These are phyloP conservation scores for Orientallactaga bullata DNA, from an alignment of 2,113 vertebrate genomes.

Conservation along the genomic window DNA sequence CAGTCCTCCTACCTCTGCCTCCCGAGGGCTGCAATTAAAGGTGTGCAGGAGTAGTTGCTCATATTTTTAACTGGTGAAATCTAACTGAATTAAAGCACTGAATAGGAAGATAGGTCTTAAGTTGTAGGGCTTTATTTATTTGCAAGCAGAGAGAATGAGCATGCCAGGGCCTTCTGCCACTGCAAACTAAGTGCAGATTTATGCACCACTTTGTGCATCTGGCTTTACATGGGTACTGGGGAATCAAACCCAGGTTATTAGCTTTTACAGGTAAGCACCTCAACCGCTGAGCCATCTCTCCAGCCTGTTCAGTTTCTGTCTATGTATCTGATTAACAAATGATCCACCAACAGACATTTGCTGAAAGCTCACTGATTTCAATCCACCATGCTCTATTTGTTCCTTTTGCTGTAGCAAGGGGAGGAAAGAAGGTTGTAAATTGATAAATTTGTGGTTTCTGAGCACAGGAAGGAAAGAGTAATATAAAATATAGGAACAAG, in stretches of 20 bases:
- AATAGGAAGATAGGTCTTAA: slow-evolving; percentile 32
- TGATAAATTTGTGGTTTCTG: not conserved
- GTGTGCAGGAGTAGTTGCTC: no score
- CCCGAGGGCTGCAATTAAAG: not conserved
- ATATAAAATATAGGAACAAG: not conserved
- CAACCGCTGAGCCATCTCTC: no score
- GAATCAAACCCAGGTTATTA: no score
- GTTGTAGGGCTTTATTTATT: not conserved
- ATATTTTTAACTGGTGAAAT: slow-evolving; percentile 14
- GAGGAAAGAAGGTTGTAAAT: not conserved
- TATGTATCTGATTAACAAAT: slow-evolving; percentile 4
- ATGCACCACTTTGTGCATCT: no score
- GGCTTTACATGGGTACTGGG: no score
- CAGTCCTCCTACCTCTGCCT: no score
- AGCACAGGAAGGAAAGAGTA: not conserved
- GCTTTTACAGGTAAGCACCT: no score
- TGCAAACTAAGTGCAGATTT: no score
- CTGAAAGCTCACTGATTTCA: not conserved
- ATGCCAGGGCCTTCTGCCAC: no score
- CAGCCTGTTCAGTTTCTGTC: not conserved
- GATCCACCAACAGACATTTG: not conserved
- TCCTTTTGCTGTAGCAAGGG: not conserved
- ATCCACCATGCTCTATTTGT: not conserved
- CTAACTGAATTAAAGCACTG: not conserved
- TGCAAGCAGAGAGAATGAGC: no score